Evolutionary conservation across 2,888 invertebrate genomes (phyloP).

Genomic region (Caradrina kadenii): DNA sequence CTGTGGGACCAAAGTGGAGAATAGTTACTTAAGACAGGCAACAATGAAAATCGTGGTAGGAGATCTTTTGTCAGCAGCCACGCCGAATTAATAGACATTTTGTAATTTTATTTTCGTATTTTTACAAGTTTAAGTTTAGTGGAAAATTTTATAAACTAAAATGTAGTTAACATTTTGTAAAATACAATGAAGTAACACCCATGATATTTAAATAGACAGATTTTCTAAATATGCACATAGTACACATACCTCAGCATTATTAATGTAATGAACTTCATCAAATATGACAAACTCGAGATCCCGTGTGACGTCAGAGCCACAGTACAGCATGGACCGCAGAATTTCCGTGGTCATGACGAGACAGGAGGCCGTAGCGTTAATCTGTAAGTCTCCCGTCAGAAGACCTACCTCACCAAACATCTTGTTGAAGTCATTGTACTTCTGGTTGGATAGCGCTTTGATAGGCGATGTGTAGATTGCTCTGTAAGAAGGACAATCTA

Average conservation of each 20-base stretch:
- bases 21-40: no score
- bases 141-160: no score
- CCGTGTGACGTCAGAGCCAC: constrained; percentile 97
- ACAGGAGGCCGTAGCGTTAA: constrained; percentile 97
- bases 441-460: constrained; percentile 99
- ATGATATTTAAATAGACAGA: not conserved
- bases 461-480: constrained; percentile 99
- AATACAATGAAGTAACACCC: no score
- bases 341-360: constrained; percentile 99
- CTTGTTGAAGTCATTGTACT: constrained; percentile 98
- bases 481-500: constrained; percentile 78
- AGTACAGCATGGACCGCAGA: constrained; percentile 98
- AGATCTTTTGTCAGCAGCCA: no score
- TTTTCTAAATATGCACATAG: not conserved
- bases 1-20: no score
- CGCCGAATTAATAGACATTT: no score
- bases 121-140: no score
- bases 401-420: constrained; percentile 98
- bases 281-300: constrained; percentile 99
- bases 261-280: constrained; percentile 99
- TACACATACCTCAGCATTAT: constrained; percentile 95
- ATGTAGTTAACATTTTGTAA: no score
- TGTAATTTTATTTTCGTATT: no score
- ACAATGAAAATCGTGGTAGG: no score
- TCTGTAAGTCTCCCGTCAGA: constrained; percentile 98